phyloP scores from a whole-genome alignment of 2,113 vertebrate species.

The Pao palembangensis region DNA sequence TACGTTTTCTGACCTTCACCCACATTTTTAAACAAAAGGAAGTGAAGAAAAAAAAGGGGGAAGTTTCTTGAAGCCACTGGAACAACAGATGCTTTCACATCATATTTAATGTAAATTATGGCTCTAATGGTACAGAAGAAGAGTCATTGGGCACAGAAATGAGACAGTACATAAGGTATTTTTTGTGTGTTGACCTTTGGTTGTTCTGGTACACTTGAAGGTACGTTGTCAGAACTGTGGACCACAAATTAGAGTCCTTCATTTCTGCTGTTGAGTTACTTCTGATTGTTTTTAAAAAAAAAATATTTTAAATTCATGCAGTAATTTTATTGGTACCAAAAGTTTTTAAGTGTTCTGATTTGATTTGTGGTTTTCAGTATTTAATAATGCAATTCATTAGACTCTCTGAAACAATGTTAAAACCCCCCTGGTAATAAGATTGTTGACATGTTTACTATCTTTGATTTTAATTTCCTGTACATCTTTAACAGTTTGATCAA shows the following conservation, averaged over 20 bases:
- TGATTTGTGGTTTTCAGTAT: too few relatives aligned
- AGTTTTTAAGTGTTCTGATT: constrained; percentile 3
- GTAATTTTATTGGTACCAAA: constrained; percentile 20
- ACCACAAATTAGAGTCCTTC: not conserved
- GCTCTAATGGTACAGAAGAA: constrained; percentile 9
- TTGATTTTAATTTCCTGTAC: not conserved
- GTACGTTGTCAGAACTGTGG: constrained; percentile 23
- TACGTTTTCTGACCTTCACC: too few relatives aligned
- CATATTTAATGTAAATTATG: constrained; percentile 57
- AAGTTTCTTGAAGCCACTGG: not conserved
- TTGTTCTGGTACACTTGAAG: constrained; percentile 2
- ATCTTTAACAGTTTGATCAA: not conserved
- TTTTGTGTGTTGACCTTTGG: constrained; percentile 6
- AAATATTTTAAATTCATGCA: not conserved
- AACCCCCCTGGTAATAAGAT: not conserved
- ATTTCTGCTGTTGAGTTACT: constrained; percentile 10
- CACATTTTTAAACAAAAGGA: not conserved
- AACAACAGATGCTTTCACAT: not conserved
- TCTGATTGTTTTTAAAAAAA: not conserved
- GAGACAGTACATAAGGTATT: not conserved
- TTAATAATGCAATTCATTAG: not conserved
- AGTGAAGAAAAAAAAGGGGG: not conserved
- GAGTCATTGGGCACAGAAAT: not conserved
- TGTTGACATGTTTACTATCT: constrained; percentile 25
- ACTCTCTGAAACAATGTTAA: not conserved